phyloP scores from a whole-genome alignment of 2,888 invertebrate species.

The Phlogophora meticulosa region DNA sequence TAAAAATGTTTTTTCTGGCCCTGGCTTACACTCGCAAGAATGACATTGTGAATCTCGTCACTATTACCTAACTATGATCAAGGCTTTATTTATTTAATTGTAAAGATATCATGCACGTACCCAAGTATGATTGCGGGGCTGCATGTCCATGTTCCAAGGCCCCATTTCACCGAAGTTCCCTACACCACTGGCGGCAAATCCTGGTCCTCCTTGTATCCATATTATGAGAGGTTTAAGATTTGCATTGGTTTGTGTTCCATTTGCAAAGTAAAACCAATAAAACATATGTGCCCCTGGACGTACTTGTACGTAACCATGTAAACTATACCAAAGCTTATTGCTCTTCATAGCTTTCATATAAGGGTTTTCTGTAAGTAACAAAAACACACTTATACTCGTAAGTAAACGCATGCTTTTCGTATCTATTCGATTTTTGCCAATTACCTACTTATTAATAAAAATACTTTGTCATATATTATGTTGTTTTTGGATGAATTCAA shows the following conservation, averaged over 20 bases:
- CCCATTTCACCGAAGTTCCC: constrained; percentile 97
- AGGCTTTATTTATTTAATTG: too few species aligned
- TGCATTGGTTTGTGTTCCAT: constrained; percentile 90
- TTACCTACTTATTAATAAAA: too few species aligned
- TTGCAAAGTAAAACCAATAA: constrained; percentile 97
- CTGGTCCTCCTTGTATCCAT: constrained; percentile 98
- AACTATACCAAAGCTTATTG: constrained; percentile 59
- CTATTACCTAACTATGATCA: too few species aligned
- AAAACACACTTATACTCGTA: background rate
- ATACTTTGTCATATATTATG: too few species aligned
- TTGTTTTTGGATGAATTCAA: too few species aligned
- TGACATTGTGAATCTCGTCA: too few species aligned
- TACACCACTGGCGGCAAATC: constrained; percentile 95
- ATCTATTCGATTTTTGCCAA: background rate
- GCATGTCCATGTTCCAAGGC: constrained; percentile 92
- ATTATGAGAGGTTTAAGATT: constrained; percentile 93
- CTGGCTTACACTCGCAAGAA: too few species aligned
- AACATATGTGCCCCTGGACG: constrained; percentile 95
- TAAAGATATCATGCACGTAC: constrained; percentile 81
- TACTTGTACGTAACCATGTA: constrained; percentile 94
- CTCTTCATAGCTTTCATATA: constrained; percentile 74
- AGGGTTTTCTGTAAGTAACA: constrained; percentile 69
- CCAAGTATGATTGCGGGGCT: constrained; percentile 94
- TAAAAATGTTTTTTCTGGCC: too few species aligned
- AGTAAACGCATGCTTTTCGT: background rate